Evolutionary conservation across 2,113 vertebrate genomes (phyloP), one percentile per base, ranked within the genome.

Genomic region (Bostrychus sinensis): DNA sequence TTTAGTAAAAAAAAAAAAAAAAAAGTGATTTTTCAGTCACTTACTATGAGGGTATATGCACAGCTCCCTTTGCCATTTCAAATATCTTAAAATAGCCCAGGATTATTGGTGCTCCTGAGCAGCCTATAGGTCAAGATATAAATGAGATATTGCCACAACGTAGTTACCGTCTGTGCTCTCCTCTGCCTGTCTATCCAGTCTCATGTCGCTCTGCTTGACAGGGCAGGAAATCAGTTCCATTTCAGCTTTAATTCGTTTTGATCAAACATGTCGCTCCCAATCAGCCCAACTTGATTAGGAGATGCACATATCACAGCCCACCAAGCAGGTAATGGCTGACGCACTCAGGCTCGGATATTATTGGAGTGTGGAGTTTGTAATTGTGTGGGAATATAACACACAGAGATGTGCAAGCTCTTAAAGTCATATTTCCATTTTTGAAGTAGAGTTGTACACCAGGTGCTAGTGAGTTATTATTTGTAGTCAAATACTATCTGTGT

Each of bases 261-360:
- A 90, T 91, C 87, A 87, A 89, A 89, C 82, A 84, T 78, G 90
- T 90, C 88, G 77, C 87, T 90, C 82, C 85, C 84, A 90, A 89
- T 91, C 84, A 86, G 66, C 70, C 72, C 70, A 19, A 41, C 88
- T 80, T 85, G 83, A 91, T 90, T 87, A 87, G 70, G 62, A 85
- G 77, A 62, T 66, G 78, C 77, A 77, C 64, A 32, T 85, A 89
- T 86, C 81, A 60, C 69, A 84, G 76, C 62, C 72, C 67, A 46
- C 79, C 74, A 65, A 74, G 75, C 86, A 86, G 77, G 86, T 88
- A 85, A 84, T 66, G 80, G 68, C 38, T 78, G 84, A 81, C 73
- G 72, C 62, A 55, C 79, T 83, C 69, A 73, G 70, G 81, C 79
- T 84, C 71, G 76, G 66, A 56, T 41, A 32, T 57, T 76, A 55